These are phyloP conservation scores for Nestor notabilis DNA, from an alignment of 2,113 vertebrate species.

Conservation along the genomic window DNA sequence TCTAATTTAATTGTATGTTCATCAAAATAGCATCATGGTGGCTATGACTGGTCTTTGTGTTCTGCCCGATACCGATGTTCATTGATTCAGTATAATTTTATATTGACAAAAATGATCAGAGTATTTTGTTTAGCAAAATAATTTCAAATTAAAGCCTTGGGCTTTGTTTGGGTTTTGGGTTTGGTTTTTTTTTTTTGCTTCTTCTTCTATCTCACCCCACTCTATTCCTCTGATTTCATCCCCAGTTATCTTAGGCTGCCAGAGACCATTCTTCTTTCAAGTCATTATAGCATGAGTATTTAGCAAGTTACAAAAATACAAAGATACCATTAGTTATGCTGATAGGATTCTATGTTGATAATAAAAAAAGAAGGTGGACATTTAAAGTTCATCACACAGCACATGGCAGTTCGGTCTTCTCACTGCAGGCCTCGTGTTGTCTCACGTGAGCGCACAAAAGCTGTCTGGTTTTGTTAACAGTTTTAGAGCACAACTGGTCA, in stretches of 20 bases:
- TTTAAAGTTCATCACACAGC: neutral
- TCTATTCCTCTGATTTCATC: neutral
- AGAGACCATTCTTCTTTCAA: neutral
- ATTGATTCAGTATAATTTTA: neutral
- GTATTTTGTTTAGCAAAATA: neutral
- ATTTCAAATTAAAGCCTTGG: neutral
- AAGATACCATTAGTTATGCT: neutral
- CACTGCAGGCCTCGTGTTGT: neutral
- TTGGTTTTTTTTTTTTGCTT: neutral
- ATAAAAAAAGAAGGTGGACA: neutral
- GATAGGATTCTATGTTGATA: neutral
- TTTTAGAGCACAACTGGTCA: neutral
- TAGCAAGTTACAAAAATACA: neutral
- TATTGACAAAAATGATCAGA: neutral
- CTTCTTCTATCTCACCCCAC: neutral
- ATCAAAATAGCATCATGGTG: neutral
- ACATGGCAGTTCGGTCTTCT: neutral
- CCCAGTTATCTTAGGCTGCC: neutral
- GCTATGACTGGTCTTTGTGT: neutral
- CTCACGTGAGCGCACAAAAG: neutral
- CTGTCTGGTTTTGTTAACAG: neutral
- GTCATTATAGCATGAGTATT: constrained; percentile 11
- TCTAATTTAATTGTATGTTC: neutral
- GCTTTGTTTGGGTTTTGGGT: neutral
- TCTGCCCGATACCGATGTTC: constrained; percentile 2